Conservation (phyloP, 2,113 vertebrate genomes). For the Petaurus breviceps region DNA sequence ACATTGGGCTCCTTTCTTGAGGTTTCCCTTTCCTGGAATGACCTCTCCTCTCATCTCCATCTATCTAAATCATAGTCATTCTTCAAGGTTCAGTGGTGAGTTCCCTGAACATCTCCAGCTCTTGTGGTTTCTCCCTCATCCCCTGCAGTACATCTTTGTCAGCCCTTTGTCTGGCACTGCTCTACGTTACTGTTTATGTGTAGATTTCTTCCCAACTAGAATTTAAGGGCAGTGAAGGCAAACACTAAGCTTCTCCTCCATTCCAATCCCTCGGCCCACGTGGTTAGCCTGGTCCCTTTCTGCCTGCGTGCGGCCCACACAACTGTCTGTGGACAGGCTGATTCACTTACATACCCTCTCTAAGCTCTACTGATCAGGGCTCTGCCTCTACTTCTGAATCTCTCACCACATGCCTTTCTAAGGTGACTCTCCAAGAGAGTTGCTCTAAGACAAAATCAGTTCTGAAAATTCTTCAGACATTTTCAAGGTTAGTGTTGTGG, state of each 20-base stretch:
- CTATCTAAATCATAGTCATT: neutral
- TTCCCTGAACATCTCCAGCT: neutral
- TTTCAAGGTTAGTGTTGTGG: constrained; percentile 40
- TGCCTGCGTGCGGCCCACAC: neutral
- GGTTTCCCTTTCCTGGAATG: neutral
- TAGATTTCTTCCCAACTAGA: neutral
- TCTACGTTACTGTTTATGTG: neutral
- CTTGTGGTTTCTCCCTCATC: neutral
- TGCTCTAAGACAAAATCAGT: neutral
- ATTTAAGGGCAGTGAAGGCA: neutral
- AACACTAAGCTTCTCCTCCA: neutral
- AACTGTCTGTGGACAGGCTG: neutral
- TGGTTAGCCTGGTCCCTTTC: neutral
- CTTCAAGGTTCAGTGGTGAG: neutral
- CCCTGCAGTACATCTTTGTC: neutral
- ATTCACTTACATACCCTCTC: constrained; percentile 19
- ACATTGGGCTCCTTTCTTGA: neutral
- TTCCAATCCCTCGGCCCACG: neutral
- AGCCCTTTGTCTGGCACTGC: neutral
- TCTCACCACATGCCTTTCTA: constrained; percentile 6
- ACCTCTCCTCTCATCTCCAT: neutral
- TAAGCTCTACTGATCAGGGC: neutral
- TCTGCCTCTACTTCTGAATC: constrained; percentile 19
- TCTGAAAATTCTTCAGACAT: neutral
- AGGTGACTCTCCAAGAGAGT: neutral